Base-by-base conservation (phyloP, 2,113 vertebrate genomes). In the Saguinus midas region DNA sequence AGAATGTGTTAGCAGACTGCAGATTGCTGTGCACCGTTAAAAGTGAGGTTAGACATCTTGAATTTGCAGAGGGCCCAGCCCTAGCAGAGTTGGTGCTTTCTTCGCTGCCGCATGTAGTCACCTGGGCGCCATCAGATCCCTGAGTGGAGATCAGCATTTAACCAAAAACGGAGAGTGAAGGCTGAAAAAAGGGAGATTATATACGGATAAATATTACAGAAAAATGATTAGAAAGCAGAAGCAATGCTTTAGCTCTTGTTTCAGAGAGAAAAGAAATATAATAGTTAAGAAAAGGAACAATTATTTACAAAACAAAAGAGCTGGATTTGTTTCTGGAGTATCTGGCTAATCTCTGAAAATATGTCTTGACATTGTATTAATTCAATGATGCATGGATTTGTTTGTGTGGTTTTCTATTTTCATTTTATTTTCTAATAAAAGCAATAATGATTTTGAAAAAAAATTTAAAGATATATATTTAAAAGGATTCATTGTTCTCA, bases 31-130 rank as follows among this genome's bases (percentile, higher is more conserved):
- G 3, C 3, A 80, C 8, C 9, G 9, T 10, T 17, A 10, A 72
- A 20, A 1, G 0, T 27, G 25, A n/a, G 0, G 3, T 32, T 48
- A 9, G 25, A 66, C 3, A 48, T 20, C 23, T 58, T 48, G 32
- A 66, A 57, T 79, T 80, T 87, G 0, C 0, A 66, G 4, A 12
- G 10, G 61, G 32, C 70, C 0, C 10, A 6, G 8, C 18, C 3
- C 61, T 64, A 25, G 17, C 3, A 9, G 16, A 12, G 23, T 45
- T 5, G 3, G 0, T 17, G 48, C 17, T 16, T 78, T 40, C 3
- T 27, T 20, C 37, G 10, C 17, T 8, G 4, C 10, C 1, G 13
- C 4, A 0, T 25, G 27, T 27, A 45, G 9, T 10, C 8, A 5
- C 11, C 4, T n/a, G 23, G 13, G 20, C 40, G 45, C 1, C 10